Conservation (phyloP, 2,888 invertebrate species). For the Lamellibrachia columna region DNA sequence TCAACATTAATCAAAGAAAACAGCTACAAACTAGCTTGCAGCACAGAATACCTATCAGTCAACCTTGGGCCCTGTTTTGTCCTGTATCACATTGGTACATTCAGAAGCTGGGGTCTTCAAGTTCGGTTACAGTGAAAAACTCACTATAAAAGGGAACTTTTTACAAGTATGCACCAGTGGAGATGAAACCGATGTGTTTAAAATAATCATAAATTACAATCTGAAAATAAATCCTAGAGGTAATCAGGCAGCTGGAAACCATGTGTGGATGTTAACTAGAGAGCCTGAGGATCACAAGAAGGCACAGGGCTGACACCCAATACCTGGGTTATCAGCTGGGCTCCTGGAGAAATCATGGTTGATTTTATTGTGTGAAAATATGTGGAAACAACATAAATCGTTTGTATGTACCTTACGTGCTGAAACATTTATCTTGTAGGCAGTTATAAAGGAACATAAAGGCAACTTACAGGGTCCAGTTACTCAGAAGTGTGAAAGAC, state of each 20-base stretch:
- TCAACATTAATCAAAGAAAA: background rate
- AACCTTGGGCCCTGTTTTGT: background rate
- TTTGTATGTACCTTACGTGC: background rate
- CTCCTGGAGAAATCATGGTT: background rate
- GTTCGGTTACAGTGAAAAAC: background rate
- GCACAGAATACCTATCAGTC: background rate
- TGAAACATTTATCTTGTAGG: background rate
- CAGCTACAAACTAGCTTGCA: background rate
- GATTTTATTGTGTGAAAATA: constrained; percentile 5
- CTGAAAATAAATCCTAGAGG: background rate
- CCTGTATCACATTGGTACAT: background rate
- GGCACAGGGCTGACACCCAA: background rate
- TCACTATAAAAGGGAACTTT: background rate
- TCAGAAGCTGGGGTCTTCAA: background rate
- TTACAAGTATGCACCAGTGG: background rate
- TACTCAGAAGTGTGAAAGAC: background rate
- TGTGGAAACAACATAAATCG: background rate
- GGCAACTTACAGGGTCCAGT: background rate
- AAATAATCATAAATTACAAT: too few species aligned
- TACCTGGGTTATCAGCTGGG: background rate
- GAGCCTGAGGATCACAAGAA: background rate
- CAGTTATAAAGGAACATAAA: background rate
- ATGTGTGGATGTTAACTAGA: background rate
- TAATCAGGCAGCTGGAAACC: background rate
- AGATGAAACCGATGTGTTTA: background rate